A percentile compares a stretch with the other conserved stretches of the same genome.
These are phyloP conservation scores for Oscheius myriophilus DNA, from an alignment of 2,888 invertebrate species.

Conservation along the genomic window DNA sequence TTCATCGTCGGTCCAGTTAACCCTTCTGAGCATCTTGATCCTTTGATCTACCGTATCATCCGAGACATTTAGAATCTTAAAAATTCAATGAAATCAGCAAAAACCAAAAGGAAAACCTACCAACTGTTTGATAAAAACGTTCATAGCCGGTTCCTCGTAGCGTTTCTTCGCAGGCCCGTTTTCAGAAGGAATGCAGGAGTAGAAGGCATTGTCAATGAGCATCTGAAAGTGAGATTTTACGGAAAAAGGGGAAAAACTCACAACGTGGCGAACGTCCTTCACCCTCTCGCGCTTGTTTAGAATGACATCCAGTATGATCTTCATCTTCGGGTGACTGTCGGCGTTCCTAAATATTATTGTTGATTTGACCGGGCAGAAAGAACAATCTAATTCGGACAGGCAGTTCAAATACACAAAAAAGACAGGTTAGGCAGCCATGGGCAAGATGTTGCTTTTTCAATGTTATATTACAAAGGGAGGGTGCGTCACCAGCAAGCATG, in stretches of 20 bases:
- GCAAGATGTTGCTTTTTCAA: too few species aligned
- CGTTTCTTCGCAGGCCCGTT: constrained; percentile 40
- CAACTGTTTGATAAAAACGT: constrained; percentile 46
- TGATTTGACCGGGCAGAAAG: not conserved
- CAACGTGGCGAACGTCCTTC: constrained; percentile 64
- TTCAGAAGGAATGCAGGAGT: constrained; percentile 64
- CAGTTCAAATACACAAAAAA: too few species aligned
- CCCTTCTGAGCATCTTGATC: constrained; percentile 49
- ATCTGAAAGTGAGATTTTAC: constrained; percentile 42
- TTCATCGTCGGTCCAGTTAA: constrained; percentile 62
- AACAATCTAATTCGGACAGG: not conserved
- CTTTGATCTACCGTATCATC: constrained; percentile 34
- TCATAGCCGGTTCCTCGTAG: constrained; percentile 52
- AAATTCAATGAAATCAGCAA: not conserved
- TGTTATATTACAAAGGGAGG: too few species aligned
- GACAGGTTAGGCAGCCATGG: too few species aligned
- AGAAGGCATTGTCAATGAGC: constrained; percentile 68
- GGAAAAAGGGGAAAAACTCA: constrained; percentile 22
- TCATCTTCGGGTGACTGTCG: constrained; percentile 68
- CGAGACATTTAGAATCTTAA: constrained; percentile 39
- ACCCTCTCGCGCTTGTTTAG: constrained; percentile 54
- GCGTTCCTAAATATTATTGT: constrained; percentile 37
- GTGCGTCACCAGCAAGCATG: too few species aligned
- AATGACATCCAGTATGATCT: constrained; percentile 64
- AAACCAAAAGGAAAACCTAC: constrained; percentile 9